phyloP scores from a whole-genome alignment of 2,888 invertebrate species.

The Heteropelma amictum region DNA sequence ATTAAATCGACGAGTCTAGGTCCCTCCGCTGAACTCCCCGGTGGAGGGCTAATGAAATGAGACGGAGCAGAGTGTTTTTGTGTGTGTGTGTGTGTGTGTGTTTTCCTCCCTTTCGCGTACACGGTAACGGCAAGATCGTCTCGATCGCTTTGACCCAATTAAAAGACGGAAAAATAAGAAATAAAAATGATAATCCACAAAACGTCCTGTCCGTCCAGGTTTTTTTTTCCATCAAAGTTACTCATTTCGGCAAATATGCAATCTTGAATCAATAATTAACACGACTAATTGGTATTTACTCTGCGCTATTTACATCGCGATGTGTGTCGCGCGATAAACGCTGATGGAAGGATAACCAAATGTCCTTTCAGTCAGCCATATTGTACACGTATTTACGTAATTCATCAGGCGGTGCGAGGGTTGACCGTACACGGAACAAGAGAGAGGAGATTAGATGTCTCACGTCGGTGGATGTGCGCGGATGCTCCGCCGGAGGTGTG shows the following conservation, averaged over 20 bases:
- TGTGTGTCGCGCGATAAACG: neutral
- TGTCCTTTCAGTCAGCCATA: neutral
- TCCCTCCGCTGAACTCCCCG: neutral
- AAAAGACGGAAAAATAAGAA: too few species aligned
- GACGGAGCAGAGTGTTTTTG: neutral
- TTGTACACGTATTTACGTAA: conserved; percentile 33
- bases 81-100: too few species aligned
- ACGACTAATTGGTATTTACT: neutral
- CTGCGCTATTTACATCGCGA: neutral
- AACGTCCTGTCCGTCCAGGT: too few species aligned
- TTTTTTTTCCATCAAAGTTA: too few species aligned
- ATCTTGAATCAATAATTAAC: neutral
- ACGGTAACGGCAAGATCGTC: too few species aligned
- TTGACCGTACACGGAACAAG: neutral
- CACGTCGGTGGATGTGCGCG: conserved; percentile 33
- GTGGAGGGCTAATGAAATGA: neutral
- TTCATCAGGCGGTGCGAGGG: conserved; percentile 30
- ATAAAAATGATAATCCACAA: too few species aligned
- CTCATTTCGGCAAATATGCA: too few species aligned
- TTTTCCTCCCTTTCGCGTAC: too few species aligned
- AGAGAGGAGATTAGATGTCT: neutral
- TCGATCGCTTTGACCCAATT: too few species aligned
- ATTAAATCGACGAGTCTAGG: conserved; percentile 41
- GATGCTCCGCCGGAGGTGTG: conserved; percentile 6
- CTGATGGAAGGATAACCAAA: neutral